Percentiles rank a stretch among this genome's conserved stretches.
Conservation (phyloP, 2,888 invertebrate species). For the Amblyjoppa fuscipennis region DNA sequence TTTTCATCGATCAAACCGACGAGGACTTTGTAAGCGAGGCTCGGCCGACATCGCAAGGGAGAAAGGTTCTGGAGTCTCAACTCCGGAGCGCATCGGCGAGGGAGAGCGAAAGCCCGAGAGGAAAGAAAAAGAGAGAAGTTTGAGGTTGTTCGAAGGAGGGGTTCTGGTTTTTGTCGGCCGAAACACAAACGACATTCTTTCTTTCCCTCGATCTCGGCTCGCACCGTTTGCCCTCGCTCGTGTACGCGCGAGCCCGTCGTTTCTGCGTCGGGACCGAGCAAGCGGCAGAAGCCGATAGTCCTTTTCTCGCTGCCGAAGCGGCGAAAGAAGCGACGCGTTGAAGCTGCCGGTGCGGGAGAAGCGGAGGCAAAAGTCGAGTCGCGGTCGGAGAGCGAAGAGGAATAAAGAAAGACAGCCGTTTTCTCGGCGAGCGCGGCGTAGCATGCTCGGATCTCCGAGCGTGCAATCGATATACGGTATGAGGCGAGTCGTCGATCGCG, state of each 20-base stretch:
- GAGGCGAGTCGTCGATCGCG: constrained; percentile 57
- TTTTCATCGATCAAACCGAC: not conserved
- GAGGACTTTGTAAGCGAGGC: constrained; percentile 14
- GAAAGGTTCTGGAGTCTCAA: not conserved
- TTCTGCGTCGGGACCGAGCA: constrained; percentile 2
- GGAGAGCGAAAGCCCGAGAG: not conserved
- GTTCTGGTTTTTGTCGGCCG: constrained; percentile 73
- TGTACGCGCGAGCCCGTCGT: constrained; percentile 42
- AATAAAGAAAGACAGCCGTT: constrained; percentile 30
- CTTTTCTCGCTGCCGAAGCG: constrained; percentile 40
- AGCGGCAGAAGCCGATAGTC: constrained; percentile 17
- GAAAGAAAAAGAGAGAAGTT: constrained; percentile 2
- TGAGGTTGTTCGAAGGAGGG: constrained; percentile 30
- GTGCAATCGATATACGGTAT: constrained; percentile 60
- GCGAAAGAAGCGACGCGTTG: not conserved
- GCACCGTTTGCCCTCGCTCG: constrained; percentile 58
- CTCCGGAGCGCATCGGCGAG: constrained; percentile 27
- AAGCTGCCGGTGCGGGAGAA: constrained; percentile 21
- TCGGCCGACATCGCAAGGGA: constrained; percentile 49
- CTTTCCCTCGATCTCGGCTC: constrained; percentile 71
- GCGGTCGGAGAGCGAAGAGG: not conserved
- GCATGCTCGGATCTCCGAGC: constrained; percentile 38
- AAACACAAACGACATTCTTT: constrained; percentile 77
- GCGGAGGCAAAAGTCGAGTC: constrained; percentile 8
- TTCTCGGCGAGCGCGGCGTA: constrained; percentile 10